Evolutionary conservation across 2,888 invertebrate species (phyloP).

Genomic region (Apamea monoglypha): DNA sequence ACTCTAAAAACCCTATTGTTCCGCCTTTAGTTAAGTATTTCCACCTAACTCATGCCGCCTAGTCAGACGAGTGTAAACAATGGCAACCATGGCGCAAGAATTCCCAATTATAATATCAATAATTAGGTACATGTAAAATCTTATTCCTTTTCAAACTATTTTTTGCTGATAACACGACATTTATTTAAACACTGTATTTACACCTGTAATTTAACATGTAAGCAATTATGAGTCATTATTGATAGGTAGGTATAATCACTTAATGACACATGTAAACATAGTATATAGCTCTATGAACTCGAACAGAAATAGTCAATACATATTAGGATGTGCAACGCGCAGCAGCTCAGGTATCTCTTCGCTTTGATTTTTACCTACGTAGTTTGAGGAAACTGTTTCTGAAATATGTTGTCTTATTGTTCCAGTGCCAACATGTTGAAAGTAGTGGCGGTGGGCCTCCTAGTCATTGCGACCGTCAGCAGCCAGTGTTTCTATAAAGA

Average conservation of each 20-base stretch:
- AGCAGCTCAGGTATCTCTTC: background rate
- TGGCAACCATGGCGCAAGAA: slow-evolving; percentile 22
- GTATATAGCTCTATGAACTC: slow-evolving; percentile 34
- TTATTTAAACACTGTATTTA: background rate
- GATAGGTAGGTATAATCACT: slow-evolving; percentile 16
- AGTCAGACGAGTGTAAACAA: slow-evolving; percentile 2
- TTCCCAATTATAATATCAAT: background rate
- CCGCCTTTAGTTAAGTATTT: background rate
- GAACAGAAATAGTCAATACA: slow-evolving; percentile 11
- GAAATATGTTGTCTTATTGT: slow-evolving; percentile 31
- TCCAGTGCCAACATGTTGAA: slow-evolving; percentile 79
- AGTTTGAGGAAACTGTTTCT: background rate
- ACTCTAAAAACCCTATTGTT: slow-evolving; percentile 28
- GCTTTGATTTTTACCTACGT: background rate
- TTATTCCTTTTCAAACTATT: slow-evolving; percentile 8
- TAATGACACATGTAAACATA: slow-evolving; percentile 35
- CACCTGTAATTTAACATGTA: background rate
- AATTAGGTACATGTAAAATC: slow-evolving; percentile 15
- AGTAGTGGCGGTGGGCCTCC: slow-evolving; percentile 69
- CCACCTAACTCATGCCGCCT: background rate
- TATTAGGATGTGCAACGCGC: background rate
- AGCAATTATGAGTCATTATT: slow-evolving; percentile 22
- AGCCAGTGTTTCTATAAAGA: slow-evolving; percentile 87
- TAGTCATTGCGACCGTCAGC: slow-evolving; percentile 77
- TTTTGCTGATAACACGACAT: slow-evolving; percentile 1